A percentile compares a stretch with the other conserved stretches of the same genome.
Conservation (phyloP, 1,140 invertebrate species). For the Drosophila orena region DNA sequence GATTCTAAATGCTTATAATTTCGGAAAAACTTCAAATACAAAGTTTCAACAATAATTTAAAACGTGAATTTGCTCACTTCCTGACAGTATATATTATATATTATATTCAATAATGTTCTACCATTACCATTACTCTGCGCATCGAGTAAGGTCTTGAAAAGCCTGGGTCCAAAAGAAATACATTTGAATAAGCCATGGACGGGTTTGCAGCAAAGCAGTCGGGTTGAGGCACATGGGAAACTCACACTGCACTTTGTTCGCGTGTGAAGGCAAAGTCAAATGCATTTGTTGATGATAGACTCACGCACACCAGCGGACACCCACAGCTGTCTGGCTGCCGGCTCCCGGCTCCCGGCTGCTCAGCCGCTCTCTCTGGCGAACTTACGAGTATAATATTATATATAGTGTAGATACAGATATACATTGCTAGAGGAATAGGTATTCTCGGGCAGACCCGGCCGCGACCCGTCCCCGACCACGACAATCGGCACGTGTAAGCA, state of each 20-base stretch:
- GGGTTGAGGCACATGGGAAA: slow-evolving; percentile 4
- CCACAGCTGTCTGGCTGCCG: slow-evolving; percentile 22
- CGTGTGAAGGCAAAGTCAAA: slow-evolving; percentile 43
- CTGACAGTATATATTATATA: too few relatives aligned
- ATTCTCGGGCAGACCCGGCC: background rate
- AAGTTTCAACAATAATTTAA: too few relatives aligned
- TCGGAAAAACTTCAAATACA: too few relatives aligned
- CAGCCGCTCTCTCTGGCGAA: background rate
- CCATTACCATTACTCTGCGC: background rate
- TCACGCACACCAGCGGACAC: slow-evolving; percentile 12
- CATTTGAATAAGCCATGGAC: background rate
- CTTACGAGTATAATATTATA: too few relatives aligned
- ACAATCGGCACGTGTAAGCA: slow-evolving; percentile 74
- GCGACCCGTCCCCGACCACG: slow-evolving; percentile 13
- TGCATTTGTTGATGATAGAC: slow-evolving; percentile 65
- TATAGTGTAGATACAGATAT: slow-evolving; percentile 17
- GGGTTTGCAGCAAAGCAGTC: slow-evolving; percentile 1
- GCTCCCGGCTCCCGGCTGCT: slow-evolving; percentile 4
- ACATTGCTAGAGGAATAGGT: background rate
- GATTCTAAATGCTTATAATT: too few relatives aligned
- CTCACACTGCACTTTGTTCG: slow-evolving; percentile 29
- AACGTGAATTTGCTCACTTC: too few relatives aligned
- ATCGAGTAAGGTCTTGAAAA: too few relatives aligned
- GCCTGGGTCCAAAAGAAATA: background rate
- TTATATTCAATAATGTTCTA: too few relatives aligned